These are phyloP conservation scores for Chirona hameri DNA, from an alignment of 2,888 invertebrate species.

Conservation along the genomic window DNA sequence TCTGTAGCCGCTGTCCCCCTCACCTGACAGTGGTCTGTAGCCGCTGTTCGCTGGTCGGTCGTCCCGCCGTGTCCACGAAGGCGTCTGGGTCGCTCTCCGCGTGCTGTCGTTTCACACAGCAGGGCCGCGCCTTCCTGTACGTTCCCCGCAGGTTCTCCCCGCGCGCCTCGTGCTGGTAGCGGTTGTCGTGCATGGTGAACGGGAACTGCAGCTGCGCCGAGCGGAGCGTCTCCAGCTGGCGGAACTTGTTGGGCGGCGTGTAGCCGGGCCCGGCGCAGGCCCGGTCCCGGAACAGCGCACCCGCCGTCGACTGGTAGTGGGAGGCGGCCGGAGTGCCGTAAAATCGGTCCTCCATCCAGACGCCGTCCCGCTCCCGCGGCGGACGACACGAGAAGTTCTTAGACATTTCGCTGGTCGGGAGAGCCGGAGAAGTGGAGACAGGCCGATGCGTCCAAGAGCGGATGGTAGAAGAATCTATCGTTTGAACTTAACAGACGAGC, in stretches of 20 bases:
- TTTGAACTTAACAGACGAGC: not conserved
- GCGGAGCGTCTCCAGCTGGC: not conserved
- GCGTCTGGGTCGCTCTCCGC: not conserved
- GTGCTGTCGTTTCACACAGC: not conserved
- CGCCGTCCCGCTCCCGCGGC: not conserved
- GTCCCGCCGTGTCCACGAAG: not conserved
- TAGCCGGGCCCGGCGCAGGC: too few species aligned
- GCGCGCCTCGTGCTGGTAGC: not conserved
- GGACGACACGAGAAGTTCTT: not conserved
- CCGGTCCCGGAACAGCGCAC: not conserved
- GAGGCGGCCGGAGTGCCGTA: not conserved
- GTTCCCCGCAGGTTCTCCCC: not conserved
- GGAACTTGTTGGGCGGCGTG: not conserved
- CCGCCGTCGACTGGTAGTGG: not conserved
- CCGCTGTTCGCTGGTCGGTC: not conserved
- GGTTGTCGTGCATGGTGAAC: constrained; percentile 22
- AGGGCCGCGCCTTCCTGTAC: not conserved
- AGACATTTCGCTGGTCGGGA: not conserved
- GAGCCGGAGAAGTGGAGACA: not conserved
- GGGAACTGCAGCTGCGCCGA: not conserved
- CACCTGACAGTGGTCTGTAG: not conserved
- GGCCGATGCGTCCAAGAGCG: not conserved
- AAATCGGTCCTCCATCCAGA: not conserved
- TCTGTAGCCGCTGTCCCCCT: too few species aligned
- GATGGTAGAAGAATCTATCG: not conserved